Percentiles rank a stretch among this genome's conserved stretches.
phyloP scores from a whole-genome alignment of 1,140 invertebrate genomes.

The Ooceraea biroi region DNA sequence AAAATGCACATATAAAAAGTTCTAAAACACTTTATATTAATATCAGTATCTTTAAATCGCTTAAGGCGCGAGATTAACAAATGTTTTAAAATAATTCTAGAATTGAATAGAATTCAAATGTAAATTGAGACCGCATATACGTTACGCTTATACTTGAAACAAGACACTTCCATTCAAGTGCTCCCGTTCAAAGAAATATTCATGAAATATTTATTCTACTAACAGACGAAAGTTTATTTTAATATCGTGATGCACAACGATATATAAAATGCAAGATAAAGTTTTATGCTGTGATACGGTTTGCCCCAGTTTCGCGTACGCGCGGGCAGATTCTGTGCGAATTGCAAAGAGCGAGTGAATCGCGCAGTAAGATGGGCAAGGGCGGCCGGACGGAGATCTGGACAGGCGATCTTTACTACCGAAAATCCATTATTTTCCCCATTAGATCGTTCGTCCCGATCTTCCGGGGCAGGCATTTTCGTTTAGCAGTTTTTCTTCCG shows the following conservation, averaged over 20 bases:
- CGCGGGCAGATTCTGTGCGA: neutral
- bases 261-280: conserved; percentile 31
- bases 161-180: too few species aligned
- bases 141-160: too few species aligned
- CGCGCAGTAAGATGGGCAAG: conserved; percentile 65
- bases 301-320: conserved; percentile 19
- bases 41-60: too few species aligned
- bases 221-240: conserved; percentile 20
- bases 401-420: conserved; percentile 84
- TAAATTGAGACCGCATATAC: too few species aligned
- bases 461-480: conserved; percentile 82
- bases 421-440: conserved; percentile 86
- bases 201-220: conserved; percentile 8
- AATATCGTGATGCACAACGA: neutral
- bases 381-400: conserved; percentile 78
- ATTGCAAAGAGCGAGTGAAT: conserved; percentile 38
- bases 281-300: conserved; percentile 27
- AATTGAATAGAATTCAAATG: too few species aligned
- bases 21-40: too few species aligned
- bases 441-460: conserved; percentile 84
- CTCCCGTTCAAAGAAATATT: neutral
- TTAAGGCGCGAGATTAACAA: too few species aligned
- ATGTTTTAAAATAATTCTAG: too few species aligned
- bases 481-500: conserved; percentile 86
- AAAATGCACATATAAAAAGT: too few species aligned